Percentiles rank a stretch among this genome's conserved stretches.
Conservation (phyloP, 2,888 invertebrate species). For the Anarsia innoxiella region DNA sequence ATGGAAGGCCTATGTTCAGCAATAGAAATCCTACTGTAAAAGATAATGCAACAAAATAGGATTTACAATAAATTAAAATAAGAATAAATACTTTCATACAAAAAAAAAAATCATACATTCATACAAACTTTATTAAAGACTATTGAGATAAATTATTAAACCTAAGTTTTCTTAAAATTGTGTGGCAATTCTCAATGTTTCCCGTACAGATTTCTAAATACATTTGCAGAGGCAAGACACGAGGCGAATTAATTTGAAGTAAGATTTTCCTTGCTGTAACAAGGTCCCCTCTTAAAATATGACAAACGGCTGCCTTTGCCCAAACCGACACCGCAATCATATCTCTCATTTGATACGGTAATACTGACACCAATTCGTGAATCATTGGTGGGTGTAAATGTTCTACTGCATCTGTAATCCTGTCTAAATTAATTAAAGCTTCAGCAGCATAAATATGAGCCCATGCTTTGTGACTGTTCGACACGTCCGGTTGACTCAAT, state of each 20-base stretch:
- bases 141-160: constrained; percentile 41
- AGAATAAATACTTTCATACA: not conserved
- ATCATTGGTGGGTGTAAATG: constrained; percentile 87
- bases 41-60: not conserved
- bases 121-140: constrained; percentile 19
- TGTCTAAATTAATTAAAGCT: constrained; percentile 87
- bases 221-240: constrained; percentile 69
- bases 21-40: not conserved
- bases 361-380: constrained; percentile 60
- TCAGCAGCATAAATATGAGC: constrained; percentile 94
- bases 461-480: constrained; percentile 78
- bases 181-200: constrained; percentile 68
- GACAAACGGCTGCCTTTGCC: constrained; percentile 71
- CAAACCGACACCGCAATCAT: constrained; percentile 68
- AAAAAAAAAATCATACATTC: not conserved
- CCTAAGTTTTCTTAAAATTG: constrained; percentile 57
- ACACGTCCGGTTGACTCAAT: constrained; percentile 79
- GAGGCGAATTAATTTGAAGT: constrained; percentile 63
- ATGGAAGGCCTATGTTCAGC: too few relatives aligned
- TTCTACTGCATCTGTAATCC: constrained; percentile 87
- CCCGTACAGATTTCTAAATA: constrained; percentile 74
- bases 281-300: constrained; percentile 62
- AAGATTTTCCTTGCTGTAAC: constrained; percentile 65
- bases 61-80: not conserved
- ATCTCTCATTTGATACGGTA: constrained; percentile 61